Base-by-base conservation (phyloP, 2,113 vertebrate genomes). In the Percopsis transmontana region DNA sequence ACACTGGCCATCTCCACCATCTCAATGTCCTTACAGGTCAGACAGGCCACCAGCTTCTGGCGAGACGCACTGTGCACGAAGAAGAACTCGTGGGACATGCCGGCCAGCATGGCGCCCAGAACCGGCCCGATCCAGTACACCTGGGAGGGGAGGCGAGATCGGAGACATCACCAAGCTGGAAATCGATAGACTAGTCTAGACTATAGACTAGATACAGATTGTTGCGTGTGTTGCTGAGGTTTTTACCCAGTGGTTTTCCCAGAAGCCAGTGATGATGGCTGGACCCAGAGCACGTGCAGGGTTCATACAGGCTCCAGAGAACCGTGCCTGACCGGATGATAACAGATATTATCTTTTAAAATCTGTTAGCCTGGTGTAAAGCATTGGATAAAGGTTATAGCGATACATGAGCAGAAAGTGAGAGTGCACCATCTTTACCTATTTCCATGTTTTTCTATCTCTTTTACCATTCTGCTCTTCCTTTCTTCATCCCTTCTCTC, bases 271-370 rank as follows among this genome's bases (percentile, higher is more conserved):
- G 81, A 95, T 77, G 21, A 95, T 66, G 44, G 92, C 94, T 0
- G 94, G 92, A 19, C 91, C 92, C 78, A 95, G 79, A 0, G 94
- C 90, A 12, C 92, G 89, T 0, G 91, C 92, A 0, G 94, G 92
- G 60, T 95, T 96, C 93, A 94, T 90, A 58, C 92, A 92, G 41
- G 91, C 93, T 70, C 93, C 91, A 12, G 93, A 95, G 74, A 96
- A 91, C 0, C 84, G 90, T 0, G 85, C 93, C 94, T 95, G 60
- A 65, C 5, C 38, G 2, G 54, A 44, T 52, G 18, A 68, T 33
- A 65, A 40, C 10, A 48, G 48, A 67, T 42, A 15, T 3, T 53
- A 14, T 9, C 57, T 53, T 45, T 27, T 27, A 51, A 39, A 27
- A 38, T 39, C 7, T 23, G 20, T 21, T 8, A 9, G 52, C 15